phyloP scores from a whole-genome alignment of 1,140 invertebrate genomes.

The Drepana arcuata region DNA sequence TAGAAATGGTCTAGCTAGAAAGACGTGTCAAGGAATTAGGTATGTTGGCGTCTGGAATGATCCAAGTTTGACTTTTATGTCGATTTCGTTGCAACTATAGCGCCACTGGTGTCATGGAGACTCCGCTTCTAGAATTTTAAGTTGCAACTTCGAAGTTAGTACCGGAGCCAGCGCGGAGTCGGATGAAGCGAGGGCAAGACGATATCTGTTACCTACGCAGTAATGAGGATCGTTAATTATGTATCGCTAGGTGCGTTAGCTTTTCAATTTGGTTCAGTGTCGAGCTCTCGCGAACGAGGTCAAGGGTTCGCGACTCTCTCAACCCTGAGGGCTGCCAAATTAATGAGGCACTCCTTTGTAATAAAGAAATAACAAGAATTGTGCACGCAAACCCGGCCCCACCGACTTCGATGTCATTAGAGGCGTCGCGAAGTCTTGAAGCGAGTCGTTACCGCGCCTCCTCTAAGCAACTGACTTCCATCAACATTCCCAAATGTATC shows the following conservation, averaged over 20 bases:
- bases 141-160: no score
- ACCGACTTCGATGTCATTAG: conserved; percentile 62
- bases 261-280: conserved; percentile 59
- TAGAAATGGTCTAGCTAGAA: conserved; percentile 59
- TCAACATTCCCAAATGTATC: conserved; percentile 38
- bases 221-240: conserved; percentile 70
- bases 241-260: conserved; percentile 61
- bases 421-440: conserved; percentile 52
- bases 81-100: no score
- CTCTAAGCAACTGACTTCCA: conserved; percentile 54
- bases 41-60: conserved; percentile 48
- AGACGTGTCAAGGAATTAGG: conserved; percentile 53
- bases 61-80: conserved; percentile 53
- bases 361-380: conserved; percentile 71
- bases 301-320: conserved; percentile 62
- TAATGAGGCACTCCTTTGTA: conserved; percentile 71
- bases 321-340: conserved; percentile 67
- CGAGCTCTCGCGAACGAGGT: conserved; percentile 58
- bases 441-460: conserved; percentile 54
- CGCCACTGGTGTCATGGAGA: no score
- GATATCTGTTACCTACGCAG: conserved; percentile 46
- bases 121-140: conserved; percentile 5
- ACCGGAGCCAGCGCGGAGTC: not conserved
- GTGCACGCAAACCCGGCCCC: conserved; percentile 58
- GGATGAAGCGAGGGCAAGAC: not conserved